Evolutionary conservation across 2,797 vertebrate genomes (phyloP).

Genomic region (Enteromius radiatus): DNA sequence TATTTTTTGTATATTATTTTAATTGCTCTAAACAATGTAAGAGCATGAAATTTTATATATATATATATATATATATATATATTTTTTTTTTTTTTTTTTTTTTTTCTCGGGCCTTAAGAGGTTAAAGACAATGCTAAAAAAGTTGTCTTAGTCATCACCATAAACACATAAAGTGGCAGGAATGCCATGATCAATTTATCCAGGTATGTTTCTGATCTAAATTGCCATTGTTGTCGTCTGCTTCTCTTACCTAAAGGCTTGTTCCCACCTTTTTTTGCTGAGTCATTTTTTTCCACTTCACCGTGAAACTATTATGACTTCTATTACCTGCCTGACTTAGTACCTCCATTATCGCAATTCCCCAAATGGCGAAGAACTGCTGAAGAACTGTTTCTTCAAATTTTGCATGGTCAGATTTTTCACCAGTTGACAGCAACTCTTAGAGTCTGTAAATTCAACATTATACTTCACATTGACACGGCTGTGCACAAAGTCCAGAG

Average conservation of each 20-base stretch:
- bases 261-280: conserved; percentile 35
- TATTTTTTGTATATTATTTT: too few species aligned
- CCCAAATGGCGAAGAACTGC: conserved; percentile 56
- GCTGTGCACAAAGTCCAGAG: not conserved
- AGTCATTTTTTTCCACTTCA: conserved; percentile 21
- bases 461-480: conserved; percentile 11
- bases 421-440: conserved; percentile 36
- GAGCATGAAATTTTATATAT: too few species aligned
- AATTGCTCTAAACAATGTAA: too few species aligned
- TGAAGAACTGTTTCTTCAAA: conserved; percentile 43
- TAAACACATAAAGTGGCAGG: not conserved
- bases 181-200: not conserved
- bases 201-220: not conserved
- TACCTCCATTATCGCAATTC: conserved; percentile 62
- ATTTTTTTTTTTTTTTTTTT: too few species aligned
- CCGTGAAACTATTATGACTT: conserved; percentile 43
- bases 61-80: too few species aligned
- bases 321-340: conserved; percentile 60
- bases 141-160: not conserved
- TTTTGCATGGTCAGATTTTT: conserved; percentile 43
- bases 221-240: conserved; percentile 22
- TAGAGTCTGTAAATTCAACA: conserved; percentile 16
- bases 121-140: not conserved
- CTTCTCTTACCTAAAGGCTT: conserved; percentile 20
- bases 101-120: too few species aligned